Evolutionary conservation across 2,113 vertebrate genomes (phyloP).

Genomic region (Proteles cristata): DNA sequence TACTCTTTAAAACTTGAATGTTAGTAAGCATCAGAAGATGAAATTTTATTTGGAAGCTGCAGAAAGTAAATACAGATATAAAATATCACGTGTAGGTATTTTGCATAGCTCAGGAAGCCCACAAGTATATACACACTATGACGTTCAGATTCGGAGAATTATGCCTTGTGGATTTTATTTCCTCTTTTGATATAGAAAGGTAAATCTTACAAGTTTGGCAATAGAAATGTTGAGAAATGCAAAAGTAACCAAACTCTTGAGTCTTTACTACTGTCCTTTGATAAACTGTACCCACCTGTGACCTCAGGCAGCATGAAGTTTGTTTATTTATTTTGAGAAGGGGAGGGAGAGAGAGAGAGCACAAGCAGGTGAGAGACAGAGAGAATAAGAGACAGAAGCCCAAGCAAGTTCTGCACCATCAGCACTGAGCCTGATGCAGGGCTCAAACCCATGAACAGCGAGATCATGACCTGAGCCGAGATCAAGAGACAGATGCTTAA

Average conservation of each 20-base stretch:
- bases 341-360: too few relatives aligned
- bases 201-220: not conserved
- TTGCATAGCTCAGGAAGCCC: not conserved
- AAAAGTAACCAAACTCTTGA: not conserved
- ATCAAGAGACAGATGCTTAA: too few relatives aligned
- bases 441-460: too few relatives aligned
- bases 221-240: not conserved
- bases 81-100: not conserved
- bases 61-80: not conserved
- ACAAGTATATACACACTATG: too few relatives aligned
- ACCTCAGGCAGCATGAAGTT: not conserved
- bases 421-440: too few relatives aligned
- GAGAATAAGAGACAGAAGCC: too few relatives aligned
- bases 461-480: too few relatives aligned
- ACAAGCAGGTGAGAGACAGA: too few relatives aligned
- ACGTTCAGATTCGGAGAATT: not conserved
- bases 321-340: too few relatives aligned
- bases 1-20: constrained; percentile 27
- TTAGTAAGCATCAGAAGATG: not conserved
- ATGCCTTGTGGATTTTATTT: not conserved
- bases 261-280: not conserved
- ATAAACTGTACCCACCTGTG: not conserved
- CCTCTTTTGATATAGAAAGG: not conserved
- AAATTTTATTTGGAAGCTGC: constrained; percentile 22
- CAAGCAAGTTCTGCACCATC: too few relatives aligned